Conservation (phyloP, 2,797 vertebrate genomes). For the Scyliorhinus canicula region DNA sequence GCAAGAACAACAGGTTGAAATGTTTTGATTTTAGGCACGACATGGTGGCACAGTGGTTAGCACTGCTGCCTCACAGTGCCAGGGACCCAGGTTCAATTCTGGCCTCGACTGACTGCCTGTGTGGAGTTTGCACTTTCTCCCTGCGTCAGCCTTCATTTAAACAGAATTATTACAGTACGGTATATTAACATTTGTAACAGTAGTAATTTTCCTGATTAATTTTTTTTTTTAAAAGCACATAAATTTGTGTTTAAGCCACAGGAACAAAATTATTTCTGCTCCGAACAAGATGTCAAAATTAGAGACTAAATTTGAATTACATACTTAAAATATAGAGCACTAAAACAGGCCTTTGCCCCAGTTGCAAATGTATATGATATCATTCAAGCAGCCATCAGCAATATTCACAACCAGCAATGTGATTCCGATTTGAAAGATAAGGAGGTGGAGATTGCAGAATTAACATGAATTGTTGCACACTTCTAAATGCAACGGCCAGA, state of each 20-base stretch:
- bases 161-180: background rate
- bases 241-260: no score
- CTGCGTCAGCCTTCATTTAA: background rate
- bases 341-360: background rate
- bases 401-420: background rate
- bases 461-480: background rate
- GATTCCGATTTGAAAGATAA: background rate
- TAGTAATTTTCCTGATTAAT: background rate
- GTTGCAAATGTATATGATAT: background rate
- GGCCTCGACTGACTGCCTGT: no score
- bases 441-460: background rate
- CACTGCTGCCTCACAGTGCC: no score
- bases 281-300: no score
- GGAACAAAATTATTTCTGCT: no score
- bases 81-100: no score
- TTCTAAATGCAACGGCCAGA: background rate
- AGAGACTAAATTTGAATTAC: no score
- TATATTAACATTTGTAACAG: background rate
- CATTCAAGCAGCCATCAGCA: background rate
- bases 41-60: no score
- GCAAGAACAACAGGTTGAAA: no score
- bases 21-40: no score
- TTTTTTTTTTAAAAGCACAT: background rate
- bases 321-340: background rate
- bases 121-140: no score